Evolutionary conservation across 2,888 invertebrate genomes (phyloP), one percentile per base, ranked within the genome.

Genomic region (Drosophila recens): DNA sequence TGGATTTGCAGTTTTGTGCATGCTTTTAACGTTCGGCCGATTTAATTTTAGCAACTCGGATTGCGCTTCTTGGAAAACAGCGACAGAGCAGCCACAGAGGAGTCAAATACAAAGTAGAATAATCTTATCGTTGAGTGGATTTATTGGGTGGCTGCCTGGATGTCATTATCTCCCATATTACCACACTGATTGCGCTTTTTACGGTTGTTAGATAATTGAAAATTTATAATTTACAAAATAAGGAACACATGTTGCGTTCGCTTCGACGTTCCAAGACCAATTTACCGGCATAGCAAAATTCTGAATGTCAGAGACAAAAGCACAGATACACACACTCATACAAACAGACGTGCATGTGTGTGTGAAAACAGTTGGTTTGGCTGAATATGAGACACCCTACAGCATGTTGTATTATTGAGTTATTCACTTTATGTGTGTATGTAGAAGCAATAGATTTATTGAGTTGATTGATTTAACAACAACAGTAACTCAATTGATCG

Each of bases 161-260:
- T 68, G 68, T 23, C 48, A 71, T 80, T 79, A 84, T 84, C 75
- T 67, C 42, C 23, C 33, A 72, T 52, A 67, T 27, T 72, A 67
- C 65, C 45, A 61, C 79, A 76, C 67, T 72, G 72, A 84, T 79
- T 79, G 76, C 59, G 67, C 54, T 62, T 68, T 49, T 51, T 49
- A 56, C 27, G 54, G 34, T 54, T 68, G 67, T 83, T 75, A 86
- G 87, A 81, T 86, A 86, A 84, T 81, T 75, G 9, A 66, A 68
- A 83, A 74, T 72, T 69, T 77, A 79, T 77, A 70, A 63, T 36
- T 67, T 45, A 54, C 49, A 67, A 57, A 49, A 33, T n/a, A 23
- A 51, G 51, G 23, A 46, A 51, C 65, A 51, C 33, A 43, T 57
- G 66, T 70, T 70, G 61, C 27, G 67, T 33, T 65, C 64, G 34